Evolutionary conservation across 1,140 invertebrate genomes (phyloP), one percentile per base, ranked within the genome.

Genomic region (Pseudomyrmex concolor): DNA sequence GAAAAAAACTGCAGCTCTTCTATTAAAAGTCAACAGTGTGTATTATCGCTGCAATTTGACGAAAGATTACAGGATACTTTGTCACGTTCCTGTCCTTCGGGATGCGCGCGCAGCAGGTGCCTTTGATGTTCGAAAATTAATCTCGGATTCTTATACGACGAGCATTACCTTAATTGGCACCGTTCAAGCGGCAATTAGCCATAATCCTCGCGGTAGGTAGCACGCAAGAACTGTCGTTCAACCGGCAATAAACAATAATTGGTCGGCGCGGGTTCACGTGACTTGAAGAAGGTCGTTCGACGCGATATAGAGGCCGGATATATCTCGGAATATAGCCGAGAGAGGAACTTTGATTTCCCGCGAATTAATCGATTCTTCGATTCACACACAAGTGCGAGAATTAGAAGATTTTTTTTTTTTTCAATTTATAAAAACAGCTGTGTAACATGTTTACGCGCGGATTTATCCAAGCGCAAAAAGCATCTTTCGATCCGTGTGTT

Each of bases 201-300:
- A 22, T 62, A 63, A 74, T 74, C 48, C 59, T 48, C 13, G 17
- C 50, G 15, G 63, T 10, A n/a, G 17, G 10, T 60, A 59, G 45
- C 22, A 43, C 17, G 48, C 43, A 84, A 68, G 22, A 77, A 84
- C 43, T 54, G 60, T 67, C 62, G 45, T 68, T 77, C 63, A 55
- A 12, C n/a, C 43, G 57, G n/a, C 45, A n/a, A 51, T 73, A 51
- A 81, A 81, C 68, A 81, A 81, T 72, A 81, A 73, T 73, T 81
- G 68, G 15, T 51, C 68, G 19, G 12, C 12, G 34, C 45, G 78
- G 19, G 68, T 63, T 60, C 55, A 63, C 68, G 45, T 43, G 13
- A 34, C 43, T 25, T 19, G 67, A 59, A 50, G n/a, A 54, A 82
- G 68, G 78, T 73, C 22, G 25, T 43, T 12, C 22, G 19, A 8